These are phyloP conservation scores for Sympetrum striolatum DNA, from an alignment of 2,888 invertebrate species.

Conservation along the genomic window DNA sequence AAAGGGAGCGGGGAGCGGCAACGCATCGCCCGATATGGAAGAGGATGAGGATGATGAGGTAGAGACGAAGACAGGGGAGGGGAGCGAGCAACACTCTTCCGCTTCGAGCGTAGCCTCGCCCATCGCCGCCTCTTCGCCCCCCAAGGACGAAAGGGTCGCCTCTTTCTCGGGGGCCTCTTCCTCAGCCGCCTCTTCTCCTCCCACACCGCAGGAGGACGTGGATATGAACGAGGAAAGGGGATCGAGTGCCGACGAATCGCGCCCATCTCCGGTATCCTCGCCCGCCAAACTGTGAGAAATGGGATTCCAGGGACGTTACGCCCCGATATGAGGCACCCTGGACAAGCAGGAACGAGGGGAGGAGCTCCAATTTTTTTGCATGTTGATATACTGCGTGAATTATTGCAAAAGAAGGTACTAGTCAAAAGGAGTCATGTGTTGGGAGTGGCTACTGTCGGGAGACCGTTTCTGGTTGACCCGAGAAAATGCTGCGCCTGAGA, in stretches of 20 bases:
- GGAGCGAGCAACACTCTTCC: background rate
- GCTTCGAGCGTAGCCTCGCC: slow-evolving; percentile 18
- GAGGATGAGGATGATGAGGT: background rate
- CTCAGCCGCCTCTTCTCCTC: background rate
- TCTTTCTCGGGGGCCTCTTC: slow-evolving; percentile 12
- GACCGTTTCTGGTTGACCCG: background rate
- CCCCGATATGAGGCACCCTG: background rate
- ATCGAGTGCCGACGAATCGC: background rate
- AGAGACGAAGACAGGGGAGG: background rate
- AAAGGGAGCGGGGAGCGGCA: background rate
- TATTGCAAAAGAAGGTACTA: background rate
- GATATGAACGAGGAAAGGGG: background rate
- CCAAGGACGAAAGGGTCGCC: slow-evolving; percentile 9
- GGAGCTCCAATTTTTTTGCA: too few relatives aligned
- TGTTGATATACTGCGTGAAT: background rate
- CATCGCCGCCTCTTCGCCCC: slow-evolving; percentile 11
- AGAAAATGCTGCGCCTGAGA: background rate
- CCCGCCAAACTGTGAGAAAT: background rate
- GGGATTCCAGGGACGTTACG: background rate
- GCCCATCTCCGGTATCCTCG: background rate
- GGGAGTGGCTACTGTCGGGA: background rate
- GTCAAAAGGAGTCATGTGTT: background rate
- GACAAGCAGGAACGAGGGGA: background rate
- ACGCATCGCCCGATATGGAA: background rate
- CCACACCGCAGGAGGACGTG: background rate